These are phyloP conservation scores for Podarcis muralis DNA, from an alignment of 2,113 vertebrate genomes.

Conservation along the genomic window DNA sequence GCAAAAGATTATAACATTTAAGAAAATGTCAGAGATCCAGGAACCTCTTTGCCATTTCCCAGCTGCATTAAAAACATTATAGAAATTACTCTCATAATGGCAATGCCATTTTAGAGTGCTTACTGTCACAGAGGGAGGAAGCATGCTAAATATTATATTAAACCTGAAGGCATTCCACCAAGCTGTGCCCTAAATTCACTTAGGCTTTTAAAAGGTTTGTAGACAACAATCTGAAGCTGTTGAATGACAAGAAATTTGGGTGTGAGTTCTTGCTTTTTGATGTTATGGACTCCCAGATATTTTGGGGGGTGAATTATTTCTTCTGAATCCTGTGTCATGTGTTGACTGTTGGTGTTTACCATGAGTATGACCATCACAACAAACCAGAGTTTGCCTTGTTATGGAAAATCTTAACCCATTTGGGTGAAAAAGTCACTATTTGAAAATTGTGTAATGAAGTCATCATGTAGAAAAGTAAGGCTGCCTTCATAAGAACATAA, in stretches of 20 bases:
- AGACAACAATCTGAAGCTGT: background rate
- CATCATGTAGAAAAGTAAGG: background rate
- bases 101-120: background rate
- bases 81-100: slow-evolving; percentile 4
- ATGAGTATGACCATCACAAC: background rate
- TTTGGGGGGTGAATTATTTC: background rate
- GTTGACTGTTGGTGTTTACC: background rate
- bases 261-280: background rate
- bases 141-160: background rate
- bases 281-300: background rate
- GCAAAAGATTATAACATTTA: slow-evolving; percentile 28
- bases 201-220: fast-evolving
- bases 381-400: background rate
- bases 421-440: background rate
- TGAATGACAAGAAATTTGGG: background rate
- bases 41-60: slow-evolving; percentile 6
- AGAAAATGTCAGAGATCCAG: slow-evolving; percentile 32
- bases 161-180: background rate
- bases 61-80: slow-evolving; percentile 7
- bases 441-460: background rate
- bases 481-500: too few relatives aligned
- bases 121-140: background rate
- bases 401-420: background rate
- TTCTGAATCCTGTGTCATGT: background rate
- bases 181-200: background rate